These are phyloP conservation scores for Uropetala carovei DNA, from an alignment of 2,888 invertebrate genomes.

Conservation along the genomic window DNA sequence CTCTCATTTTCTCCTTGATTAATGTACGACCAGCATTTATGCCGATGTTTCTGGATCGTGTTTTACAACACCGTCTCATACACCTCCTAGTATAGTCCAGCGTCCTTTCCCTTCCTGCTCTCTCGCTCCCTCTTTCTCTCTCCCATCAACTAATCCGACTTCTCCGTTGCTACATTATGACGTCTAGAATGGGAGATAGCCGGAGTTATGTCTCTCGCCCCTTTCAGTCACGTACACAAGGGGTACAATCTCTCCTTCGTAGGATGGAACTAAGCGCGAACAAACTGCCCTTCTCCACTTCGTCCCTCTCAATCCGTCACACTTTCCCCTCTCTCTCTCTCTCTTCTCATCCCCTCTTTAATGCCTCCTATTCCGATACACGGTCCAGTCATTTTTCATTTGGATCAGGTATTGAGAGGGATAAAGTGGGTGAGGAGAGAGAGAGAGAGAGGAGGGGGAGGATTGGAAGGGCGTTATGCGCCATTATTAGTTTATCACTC, in stretches of 20 bases:
- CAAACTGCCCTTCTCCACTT: too few species aligned
- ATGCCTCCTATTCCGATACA: neutral
- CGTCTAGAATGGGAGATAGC: neutral
- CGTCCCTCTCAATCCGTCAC: neutral
- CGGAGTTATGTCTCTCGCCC: neutral
- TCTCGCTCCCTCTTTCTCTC: too few species aligned
- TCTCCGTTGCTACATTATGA: neutral
- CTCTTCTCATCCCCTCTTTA: neutral
- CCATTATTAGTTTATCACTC: neutral
- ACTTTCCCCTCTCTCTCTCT: neutral
- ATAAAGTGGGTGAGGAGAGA: neutral
- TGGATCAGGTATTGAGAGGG: neutral
- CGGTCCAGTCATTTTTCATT: constrained; percentile 1
- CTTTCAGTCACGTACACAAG: neutral
- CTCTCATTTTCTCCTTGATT: too few species aligned
- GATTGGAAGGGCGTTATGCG: neutral
- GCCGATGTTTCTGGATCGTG: too few species aligned
- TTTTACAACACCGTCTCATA: too few species aligned
- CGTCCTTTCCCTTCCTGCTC: too few species aligned
- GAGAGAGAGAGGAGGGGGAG: too few species aligned
- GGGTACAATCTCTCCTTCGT: neutral
- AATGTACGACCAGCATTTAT: too few species aligned
- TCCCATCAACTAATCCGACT: neutral
- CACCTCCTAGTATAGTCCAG: too few species aligned
- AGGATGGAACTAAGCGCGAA: neutral